Percentiles rank a stretch among this genome's conserved stretches.
Evolutionary conservation across 1,140 invertebrate genomes (phyloP).

Genomic region (Nomia melanderi): DNA sequence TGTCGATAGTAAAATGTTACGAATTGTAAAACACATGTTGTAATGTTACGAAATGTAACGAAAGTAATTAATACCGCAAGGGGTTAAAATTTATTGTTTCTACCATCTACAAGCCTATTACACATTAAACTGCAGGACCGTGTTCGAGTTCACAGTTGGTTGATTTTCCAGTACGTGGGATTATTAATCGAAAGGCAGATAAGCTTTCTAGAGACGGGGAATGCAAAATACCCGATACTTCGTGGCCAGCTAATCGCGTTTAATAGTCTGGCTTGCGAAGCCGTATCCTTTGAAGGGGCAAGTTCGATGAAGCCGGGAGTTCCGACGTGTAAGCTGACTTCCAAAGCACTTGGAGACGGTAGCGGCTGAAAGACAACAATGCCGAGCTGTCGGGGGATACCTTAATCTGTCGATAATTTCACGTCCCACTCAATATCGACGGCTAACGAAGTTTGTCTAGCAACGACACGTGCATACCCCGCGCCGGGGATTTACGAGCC

Average conservation of each 20-base stretch:
- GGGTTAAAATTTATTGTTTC: too few relatives aligned
- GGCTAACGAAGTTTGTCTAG: constrained; percentile 37
- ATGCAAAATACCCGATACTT: neutral
- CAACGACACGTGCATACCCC: constrained; percentile 19
- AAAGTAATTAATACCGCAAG: too few relatives aligned
- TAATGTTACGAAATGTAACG: too few relatives aligned
- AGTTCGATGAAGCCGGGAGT: constrained; percentile 17
- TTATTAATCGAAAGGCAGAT: too few relatives aligned
- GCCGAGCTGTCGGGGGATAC: constrained; percentile 3
- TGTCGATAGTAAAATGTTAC: too few relatives aligned
- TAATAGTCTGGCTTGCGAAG: constrained; percentile 8
- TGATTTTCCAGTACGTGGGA: too few relatives aligned
- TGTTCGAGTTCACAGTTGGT: too few relatives aligned
- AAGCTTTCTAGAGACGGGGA: neutral
- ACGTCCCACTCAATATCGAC: constrained; percentile 17
- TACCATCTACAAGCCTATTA: too few relatives aligned
- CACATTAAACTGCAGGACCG: too few relatives aligned
- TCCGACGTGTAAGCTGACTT: constrained; percentile 24
- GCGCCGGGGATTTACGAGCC: constrained; percentile 20
- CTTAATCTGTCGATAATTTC: constrained; percentile 50
- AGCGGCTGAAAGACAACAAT: constrained; percentile 21
- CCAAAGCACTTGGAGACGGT: constrained; percentile 27
- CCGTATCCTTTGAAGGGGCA: neutral
- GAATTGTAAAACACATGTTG: too few relatives aligned
- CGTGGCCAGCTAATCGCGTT: neutral